Evolutionary conservation across 2,888 invertebrate species (phyloP), one percentile per base, ranked within the genome.

Genomic region (Drosophila hamatofila): DNA sequence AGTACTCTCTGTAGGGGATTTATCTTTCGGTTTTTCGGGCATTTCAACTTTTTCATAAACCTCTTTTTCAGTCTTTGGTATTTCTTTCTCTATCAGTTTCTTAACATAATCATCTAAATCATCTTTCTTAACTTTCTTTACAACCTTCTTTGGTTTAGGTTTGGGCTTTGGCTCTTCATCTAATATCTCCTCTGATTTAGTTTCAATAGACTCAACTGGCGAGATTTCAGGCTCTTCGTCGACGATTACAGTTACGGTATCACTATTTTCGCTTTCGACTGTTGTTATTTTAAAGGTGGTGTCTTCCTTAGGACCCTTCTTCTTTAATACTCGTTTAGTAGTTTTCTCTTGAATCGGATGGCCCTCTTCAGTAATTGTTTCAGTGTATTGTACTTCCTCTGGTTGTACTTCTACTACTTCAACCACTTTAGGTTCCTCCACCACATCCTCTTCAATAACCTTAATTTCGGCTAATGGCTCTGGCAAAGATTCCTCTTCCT

Each of bases 11-110:
- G 42, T 63, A 27, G 66, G 12, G 11, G 7, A 35, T 33, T 51
- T 41, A 33, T 91, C 71, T 21, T 83, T 79, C 41, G 88, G 81
- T 83, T 92, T 83, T 73, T 92, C 88, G 46, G 90, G 88, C 64
- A 90, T 87, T 54, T 92, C 92, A 30, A 87, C 56, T 78, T 93
- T 92, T 81, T 93, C 93, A 59, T 93, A 91, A 78, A 92, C 91
- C 78, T 93, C 93, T 4, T 92, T 85, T 75, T 92, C 92, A 1
- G 91, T 91, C 74, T 92, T 91, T 70, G 90, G 87, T 72, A 91
- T 89, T 75, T 92, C 90, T 77, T 91, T 74, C 61, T 91, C 91
- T 39, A 91, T 84, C 5, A 91, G 67, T 59, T 84, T 81, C 61
- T 82, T 75, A n/a, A 92, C 86, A 63, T 91, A 91, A 11, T 91